Conservation (phyloP, 2,113 vertebrate species). For the Anser brachyrhynchus region DNA sequence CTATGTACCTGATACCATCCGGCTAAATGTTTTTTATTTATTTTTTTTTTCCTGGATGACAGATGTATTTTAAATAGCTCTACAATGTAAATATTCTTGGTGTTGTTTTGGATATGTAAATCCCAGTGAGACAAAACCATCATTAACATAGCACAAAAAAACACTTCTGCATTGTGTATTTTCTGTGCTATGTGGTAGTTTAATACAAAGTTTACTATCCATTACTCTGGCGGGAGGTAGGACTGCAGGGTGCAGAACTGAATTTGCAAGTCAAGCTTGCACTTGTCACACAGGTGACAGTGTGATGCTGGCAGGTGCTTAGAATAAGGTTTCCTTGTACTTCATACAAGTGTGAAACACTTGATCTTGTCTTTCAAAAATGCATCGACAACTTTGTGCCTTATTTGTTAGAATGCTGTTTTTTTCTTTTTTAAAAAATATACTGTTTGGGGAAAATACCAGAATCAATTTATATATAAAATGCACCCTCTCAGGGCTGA, state of each 20-base stretch:
- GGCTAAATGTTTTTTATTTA: not conserved
- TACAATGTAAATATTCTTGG: not conserved
- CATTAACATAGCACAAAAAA: not conserved
- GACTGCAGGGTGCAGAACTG: not conserved
- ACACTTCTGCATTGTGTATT: not conserved
- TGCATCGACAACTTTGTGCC: not conserved
- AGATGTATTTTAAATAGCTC: not conserved
- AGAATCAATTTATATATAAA: not conserved
- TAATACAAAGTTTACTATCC: not conserved
- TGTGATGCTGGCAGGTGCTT: not conserved
- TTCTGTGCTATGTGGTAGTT: not conserved
- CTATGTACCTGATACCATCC: not conserved
- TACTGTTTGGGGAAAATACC: not conserved
- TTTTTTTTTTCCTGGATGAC: not conserved
- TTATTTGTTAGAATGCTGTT: not conserved
- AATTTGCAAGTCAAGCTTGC: not conserved
- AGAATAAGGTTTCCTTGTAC: not conserved
- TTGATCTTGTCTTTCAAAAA: not conserved
- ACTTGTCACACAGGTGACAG: accelerated
- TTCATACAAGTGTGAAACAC: not conserved
- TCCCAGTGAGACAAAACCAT: not conserved
- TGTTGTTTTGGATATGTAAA: not conserved
- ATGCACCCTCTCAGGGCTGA: not conserved
- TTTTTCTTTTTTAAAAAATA: not conserved
- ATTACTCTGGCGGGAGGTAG: not conserved